Conservation (phyloP, 2,888 invertebrate genomes). For the Entomobrya proxima region DNA sequence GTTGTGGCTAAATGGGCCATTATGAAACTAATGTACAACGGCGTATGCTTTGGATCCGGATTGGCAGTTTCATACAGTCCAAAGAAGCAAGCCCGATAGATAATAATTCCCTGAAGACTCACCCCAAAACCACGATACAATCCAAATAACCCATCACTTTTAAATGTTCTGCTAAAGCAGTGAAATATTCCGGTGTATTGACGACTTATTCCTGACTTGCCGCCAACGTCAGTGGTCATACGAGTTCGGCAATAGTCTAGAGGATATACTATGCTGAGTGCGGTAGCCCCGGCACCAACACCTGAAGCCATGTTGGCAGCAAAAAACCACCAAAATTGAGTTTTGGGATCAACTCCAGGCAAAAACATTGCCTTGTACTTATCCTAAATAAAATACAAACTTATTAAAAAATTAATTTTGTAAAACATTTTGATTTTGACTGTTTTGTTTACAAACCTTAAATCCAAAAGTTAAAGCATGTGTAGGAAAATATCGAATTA, state of each 20-base stretch:
- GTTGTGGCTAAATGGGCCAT: conserved; percentile 77
- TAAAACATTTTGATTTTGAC: too few relatives aligned
- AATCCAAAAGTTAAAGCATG: conserved; percentile 97
- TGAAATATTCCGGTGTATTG: conserved; percentile 80
- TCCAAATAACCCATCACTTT: conserved; percentile 78
- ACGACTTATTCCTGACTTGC: conserved; percentile 76
- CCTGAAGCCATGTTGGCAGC: conserved; percentile 93
- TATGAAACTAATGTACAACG: conserved; percentile 78
- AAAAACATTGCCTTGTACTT: conserved; percentile 82
- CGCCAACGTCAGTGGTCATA: conserved; percentile 78
- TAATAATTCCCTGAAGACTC: conserved; percentile 79
- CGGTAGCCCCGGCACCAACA: conserved; percentile 95
- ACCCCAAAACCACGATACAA: conserved; percentile 79
- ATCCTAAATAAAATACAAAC: conserved; percentile 39
- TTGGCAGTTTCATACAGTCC: conserved; percentile 79
- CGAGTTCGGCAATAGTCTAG: conserved; percentile 96
- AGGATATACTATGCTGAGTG: conserved; percentile 95
- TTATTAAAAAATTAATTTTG: too few relatives aligned
- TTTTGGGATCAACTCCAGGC: conserved; percentile 90
- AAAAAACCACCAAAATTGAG: conserved; percentile 92
- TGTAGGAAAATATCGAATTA: conserved; percentile 95
- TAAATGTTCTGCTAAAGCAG: conserved; percentile 78
- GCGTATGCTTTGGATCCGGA: conserved; percentile 77
- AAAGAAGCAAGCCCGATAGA: conserved; percentile 79
- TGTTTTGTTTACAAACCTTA: too few relatives aligned